Evolutionary conservation across 2,888 invertebrate species (phyloP), one percentile per base, ranked within the genome.

Genomic region (Cerceris rybyensis): DNA sequence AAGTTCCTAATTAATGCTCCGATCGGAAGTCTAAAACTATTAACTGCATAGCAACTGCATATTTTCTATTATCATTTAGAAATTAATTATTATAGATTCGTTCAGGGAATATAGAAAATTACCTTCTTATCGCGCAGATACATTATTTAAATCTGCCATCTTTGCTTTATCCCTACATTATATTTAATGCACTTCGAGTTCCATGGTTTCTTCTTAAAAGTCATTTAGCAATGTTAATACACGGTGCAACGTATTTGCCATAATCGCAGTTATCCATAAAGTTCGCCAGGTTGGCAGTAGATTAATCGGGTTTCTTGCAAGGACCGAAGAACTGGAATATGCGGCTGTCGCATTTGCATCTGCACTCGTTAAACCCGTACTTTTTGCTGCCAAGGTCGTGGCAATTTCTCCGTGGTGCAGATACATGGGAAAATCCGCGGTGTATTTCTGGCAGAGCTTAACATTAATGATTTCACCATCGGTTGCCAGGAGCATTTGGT

Each of bases 361-460:
- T 28, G 67, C 16, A 42, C 68, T 42, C 63, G 61, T 74, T 59
- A 64, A 43, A 46, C 67, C 46, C n/a, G 59, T 49, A 67, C 54
- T 64, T 49, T 54, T 72, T 59, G 58, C 52, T 68, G 64, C 59
- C 74, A 74, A 76, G 74, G 76, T 59, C 67, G 52, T 13, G 59
- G 14, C 39, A 57, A 28, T 59, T 59, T 52, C 46, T 46, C 46
- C 46, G 46, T 46, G 9, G 46, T 11, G n/a, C 7, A n/a, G 54
- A n/a, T 2, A 7, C n/a, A n/a, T 7, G n/a, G 46, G 46, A 8
- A 46, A 46, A 46, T 11, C 9, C 9, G 46, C 46, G 6, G 11
- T 4, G 2, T 11, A 11, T 8, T 46, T 46, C 11, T 8, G 46
- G 11, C 7, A 43, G 43, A 43, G 7, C 46, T 46, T 11, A 11